Conservation (phyloP, 2,113 vertebrate species). For the Bufo gargarizans region DNA sequence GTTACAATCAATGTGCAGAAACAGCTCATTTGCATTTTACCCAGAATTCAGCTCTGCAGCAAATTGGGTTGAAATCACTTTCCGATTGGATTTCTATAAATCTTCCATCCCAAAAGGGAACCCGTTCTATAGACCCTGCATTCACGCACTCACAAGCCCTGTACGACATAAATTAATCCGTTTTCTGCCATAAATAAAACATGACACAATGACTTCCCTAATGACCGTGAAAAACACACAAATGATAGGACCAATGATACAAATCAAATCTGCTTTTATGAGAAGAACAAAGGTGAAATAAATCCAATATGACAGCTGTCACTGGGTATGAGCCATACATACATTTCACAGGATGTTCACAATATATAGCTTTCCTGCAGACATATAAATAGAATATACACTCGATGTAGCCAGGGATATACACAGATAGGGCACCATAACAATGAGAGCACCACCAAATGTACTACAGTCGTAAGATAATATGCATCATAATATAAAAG, state of each 20-base stretch:
- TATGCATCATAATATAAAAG: background rate
- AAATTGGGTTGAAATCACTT: background rate
- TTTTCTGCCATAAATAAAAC: conserved; percentile 34
- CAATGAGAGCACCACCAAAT: too few species aligned
- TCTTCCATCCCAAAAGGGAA: background rate
- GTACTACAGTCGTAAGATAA: background rate
- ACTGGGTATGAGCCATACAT: conserved; percentile 37
- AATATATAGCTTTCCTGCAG: background rate
- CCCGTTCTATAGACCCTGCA: background rate
- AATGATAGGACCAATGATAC: background rate
- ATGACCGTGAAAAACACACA: conserved; percentile 10
- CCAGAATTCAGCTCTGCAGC: background rate
- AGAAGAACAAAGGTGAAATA: conserved; percentile 51
- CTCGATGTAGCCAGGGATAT: background rate
- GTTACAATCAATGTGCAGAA: background rate
- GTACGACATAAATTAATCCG: conserved; percentile 18
- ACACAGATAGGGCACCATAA: background rate
- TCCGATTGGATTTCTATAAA: background rate
- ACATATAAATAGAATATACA: background rate
- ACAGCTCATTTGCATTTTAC: conserved; percentile 11
- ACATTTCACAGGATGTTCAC: background rate
- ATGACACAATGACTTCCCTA: background rate
- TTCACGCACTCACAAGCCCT: background rate
- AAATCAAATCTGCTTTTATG: conserved; percentile 51
- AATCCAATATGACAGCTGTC: conserved; percentile 64